Evolutionary conservation across 2,113 vertebrate species (phyloP).

Genomic region (Condylura cristata): DNA sequence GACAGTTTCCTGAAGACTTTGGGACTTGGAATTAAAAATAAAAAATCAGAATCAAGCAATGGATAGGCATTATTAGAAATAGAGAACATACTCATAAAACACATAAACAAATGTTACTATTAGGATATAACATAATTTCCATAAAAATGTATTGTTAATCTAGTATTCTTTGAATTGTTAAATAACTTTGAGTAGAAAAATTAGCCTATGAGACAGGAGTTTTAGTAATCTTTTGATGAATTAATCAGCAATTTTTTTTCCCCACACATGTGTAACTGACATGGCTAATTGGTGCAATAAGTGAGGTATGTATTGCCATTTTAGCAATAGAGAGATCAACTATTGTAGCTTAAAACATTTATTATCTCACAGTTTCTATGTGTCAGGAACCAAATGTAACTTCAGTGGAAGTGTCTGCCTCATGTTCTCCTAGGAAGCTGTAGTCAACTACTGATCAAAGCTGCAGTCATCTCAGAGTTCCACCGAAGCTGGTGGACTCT

Average conservation of each 20-base stretch:
- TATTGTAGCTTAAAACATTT: background rate
- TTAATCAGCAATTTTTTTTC: background rate
- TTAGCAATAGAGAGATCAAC: too few relatives aligned
- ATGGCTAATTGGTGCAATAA: too few relatives aligned
- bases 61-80: background rate
- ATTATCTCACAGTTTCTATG: too few relatives aligned
- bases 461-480: background rate
- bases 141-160: background rate
- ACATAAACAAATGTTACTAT: background rate
- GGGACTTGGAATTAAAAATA: background rate
- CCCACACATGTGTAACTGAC: background rate
- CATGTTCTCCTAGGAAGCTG: background rate
- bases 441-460: too few relatives aligned
- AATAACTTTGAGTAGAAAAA: background rate
- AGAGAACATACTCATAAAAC: background rate
- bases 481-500: too few relatives aligned
- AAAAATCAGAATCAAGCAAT: background rate
- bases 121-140: background rate
- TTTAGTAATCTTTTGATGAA: background rate
- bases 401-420: background rate
- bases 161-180: background rate
- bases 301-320: background rate
- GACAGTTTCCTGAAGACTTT: too few relatives aligned
- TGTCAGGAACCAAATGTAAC: too few relatives aligned
- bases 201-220: background rate